Evolutionary conservation across 2,888 invertebrate species (phyloP), one percentile per base, ranked within the genome.

Genomic region (Netelia inedita): DNA sequence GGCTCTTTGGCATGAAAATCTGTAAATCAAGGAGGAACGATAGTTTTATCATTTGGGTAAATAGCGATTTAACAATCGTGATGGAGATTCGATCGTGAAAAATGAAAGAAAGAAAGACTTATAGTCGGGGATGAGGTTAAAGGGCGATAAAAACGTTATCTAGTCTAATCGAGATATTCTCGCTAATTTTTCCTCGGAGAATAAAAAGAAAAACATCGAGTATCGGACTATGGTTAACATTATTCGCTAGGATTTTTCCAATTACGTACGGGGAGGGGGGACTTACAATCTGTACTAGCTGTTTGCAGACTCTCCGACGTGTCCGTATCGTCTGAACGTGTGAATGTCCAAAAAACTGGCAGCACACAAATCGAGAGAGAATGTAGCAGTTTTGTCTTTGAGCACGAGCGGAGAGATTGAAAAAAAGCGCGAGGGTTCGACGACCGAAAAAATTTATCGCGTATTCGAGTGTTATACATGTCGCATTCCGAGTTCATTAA

Each of bases 1-100:
- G 92, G 92, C 43, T 93, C 94, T 83, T 94, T 93, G 88, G 94
- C 94, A 74, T 94, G 92, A 55, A 94, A 91, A 89, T 94, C 95
- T 94, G 89, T 21, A 88, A 89, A 82, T 74, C n/a, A 28, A 61
- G 21, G 19, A 55, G 41, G n/a, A 35, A 46, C 1, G 1, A 76
- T n/a, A 14, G 11, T 28, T 28, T n/a, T 61, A 61, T 61, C 3
- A 61, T 57, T 19, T n/a, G 16, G 16, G 19, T n/a, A 53, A n/a
- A 53, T 0, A 1, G 14, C 19, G 1, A 59, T 59, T 53, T 14
- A 9, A 16, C 8, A 19, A 57, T 46, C 28, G 10, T 41, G 59
- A 14, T 57, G 72, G 21, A 57, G 59, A 73, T 35, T 35, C 59
- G 59, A 57, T 71, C 28, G 16, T n/a, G 41, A 35, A 55, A 65